Conservation (phyloP, 2,888 invertebrate genomes). For the Chrysodeixis includens region DNA sequence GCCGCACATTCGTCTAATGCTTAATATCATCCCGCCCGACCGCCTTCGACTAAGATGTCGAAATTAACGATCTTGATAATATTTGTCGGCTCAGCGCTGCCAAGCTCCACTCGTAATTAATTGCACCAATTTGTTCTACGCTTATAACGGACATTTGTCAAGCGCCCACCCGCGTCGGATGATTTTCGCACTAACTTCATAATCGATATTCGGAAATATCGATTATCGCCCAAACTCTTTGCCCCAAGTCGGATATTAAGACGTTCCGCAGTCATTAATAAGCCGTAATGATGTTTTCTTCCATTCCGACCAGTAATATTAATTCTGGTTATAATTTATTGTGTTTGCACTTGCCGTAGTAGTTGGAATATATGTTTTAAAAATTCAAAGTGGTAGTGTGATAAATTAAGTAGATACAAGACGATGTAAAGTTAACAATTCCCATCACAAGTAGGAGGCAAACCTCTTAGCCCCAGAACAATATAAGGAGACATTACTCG, state of each 20-base stretch:
- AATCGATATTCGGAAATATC: constrained; percentile 84
- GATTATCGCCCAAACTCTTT: constrained; percentile 77
- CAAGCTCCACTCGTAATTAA: constrained; percentile 84
- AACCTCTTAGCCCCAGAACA: constrained; percentile 89
- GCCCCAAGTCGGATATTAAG: constrained; percentile 73
- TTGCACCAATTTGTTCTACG: constrained; percentile 87
- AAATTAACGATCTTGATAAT: constrained; percentile 89
- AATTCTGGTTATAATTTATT: constrained; percentile 60
- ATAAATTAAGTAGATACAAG: constrained; percentile 77
- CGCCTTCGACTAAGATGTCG: constrained; percentile 80
- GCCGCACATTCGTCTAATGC: constrained; percentile 72
- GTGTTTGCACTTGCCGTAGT: constrained; percentile 52
- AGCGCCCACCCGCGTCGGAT: constrained; percentile 81
- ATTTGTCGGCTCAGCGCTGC: constrained; percentile 86
- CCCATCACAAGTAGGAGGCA: constrained; percentile 83
- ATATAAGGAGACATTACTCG: constrained; percentile 88
- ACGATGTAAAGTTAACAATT: constrained; percentile 84
- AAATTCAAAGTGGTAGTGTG: constrained; percentile 69
- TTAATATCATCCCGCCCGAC: constrained; percentile 69
- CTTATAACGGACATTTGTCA: constrained; percentile 88
- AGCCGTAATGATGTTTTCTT: constrained; percentile 74
- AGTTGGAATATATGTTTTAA: constrained; percentile 61
- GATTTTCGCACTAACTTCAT: constrained; percentile 86
- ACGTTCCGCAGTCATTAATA: constrained; percentile 77
- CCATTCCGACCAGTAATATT: constrained; percentile 61